Evolutionary conservation across 2,888 invertebrate genomes (phyloP), one percentile per base, ranked within the genome.

Genomic region (Geotrupes spiniger): DNA sequence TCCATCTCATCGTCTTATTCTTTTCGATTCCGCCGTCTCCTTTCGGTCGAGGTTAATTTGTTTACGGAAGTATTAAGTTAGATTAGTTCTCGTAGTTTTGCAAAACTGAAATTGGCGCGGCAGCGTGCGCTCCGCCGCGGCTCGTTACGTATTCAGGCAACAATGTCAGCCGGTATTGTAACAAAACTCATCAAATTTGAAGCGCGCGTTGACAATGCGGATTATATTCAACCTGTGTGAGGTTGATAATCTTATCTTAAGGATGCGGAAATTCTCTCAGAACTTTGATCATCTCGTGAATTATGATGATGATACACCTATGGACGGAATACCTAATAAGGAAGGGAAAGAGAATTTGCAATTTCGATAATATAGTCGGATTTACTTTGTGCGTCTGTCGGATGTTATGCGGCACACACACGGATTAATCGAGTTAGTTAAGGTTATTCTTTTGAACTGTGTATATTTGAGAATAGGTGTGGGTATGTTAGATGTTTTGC

Each of bases 241-340:
- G 56, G 65, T 64, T 69, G 70, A 71, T 71, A 72, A 72, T 71
- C 72, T 71, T 68, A 67, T 72, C 70, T 66, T 69, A 68, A 71
- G 69, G 70, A 71, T 68, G 64, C 68, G 69, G 66, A 66, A 65
- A 65, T 67, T 66, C 66, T 61, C 61, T 61, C 61, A 66, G 66
- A 72, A 71, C 71, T 72, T 72, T 72, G 72, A 71, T 72, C 72
- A 72, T 71, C 71, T 68, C 60, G 65, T 63, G 70, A 71, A 72
- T 70, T 69, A 72, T 66, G 70, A 66, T 64, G 68, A 63, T 63
- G 66, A 68, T 67, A 66, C 68, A 63, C 65, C 66, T 56, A 51
- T 16, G 31, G 33, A 33, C 21, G 15, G 40, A 46, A 46, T 41
- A 46, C 39, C 21, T 36, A 40, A 41, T 40, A 39, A n/a, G 39